Evolutionary conservation across 2,888 invertebrate genomes (phyloP), one percentile per base, ranked within the genome.

Genomic region (Mesorhabditis sp.): DNA sequence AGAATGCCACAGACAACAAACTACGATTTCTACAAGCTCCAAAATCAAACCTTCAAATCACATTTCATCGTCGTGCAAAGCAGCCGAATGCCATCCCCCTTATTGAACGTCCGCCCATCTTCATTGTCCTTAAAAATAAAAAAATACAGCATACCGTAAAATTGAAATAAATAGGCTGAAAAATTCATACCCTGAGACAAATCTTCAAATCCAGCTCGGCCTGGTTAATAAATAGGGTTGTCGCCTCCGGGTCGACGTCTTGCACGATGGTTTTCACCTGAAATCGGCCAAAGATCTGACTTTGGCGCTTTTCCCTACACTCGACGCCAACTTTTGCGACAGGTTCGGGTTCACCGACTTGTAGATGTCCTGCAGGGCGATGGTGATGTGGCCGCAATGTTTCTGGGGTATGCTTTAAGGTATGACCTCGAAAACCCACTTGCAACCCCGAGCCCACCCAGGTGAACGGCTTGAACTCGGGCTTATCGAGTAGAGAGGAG

Each of bases 381-480:
- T 76, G 4, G 85, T 85, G 43, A 85, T 68, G 64, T 85, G 85
- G 5, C 85, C 85, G 66, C 80, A 86, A 67, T 85, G 85, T 61
- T 82, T 82, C 73, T 85, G 82, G n/a, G n/a, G n/a, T 50, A 50
- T 72, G 68, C 4, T 79, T 75, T 65, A 80, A 67, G 10, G 80
- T 81, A 41, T 79, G 67, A 45, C 80, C 80, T 6, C 83, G 83
- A 61, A 76, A 82, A 67, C 83, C 82, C 50, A 76, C 76, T 70
- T 82, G 85, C 5, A 85, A 76, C 7, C 85, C 85, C 6, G 82
- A 82, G 3, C 85, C 85, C 45, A 86, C 77, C 85, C 85, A 85
- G 4, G 75, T 74, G 72, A 84, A 84, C 41, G 75, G 78, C 64
- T 78, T 79, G 73, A 79, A 82, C 15, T 82, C 77, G 4, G 77